Conservation (phyloP, 2,113 vertebrate genomes). For the Prochilodus magdalenae region DNA sequence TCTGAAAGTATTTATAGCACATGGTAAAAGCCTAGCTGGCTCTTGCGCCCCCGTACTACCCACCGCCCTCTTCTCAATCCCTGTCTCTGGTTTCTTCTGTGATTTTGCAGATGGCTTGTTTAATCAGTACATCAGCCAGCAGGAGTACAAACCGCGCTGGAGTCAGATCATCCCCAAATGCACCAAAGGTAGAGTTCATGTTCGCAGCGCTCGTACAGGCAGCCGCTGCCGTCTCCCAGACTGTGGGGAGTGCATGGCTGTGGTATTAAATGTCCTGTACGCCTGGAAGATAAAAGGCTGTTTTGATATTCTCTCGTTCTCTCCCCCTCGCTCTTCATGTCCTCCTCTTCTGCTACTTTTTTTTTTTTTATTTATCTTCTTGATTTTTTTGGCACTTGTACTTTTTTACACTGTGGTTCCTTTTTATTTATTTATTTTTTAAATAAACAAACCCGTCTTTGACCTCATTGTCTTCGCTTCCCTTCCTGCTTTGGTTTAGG, state of each 20-base stretch:
- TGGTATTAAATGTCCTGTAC: slow-evolving; percentile 31
- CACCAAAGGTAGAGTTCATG: slow-evolving; percentile 86
- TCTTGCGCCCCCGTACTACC: not conserved
- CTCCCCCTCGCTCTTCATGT: slow-evolving; percentile 1
- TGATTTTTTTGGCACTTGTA: no score
- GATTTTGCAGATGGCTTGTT: slow-evolving; percentile 87
- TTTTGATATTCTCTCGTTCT: slow-evolving; percentile 17
- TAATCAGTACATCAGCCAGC: slow-evolving; percentile 99
- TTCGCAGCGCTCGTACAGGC: not conserved
- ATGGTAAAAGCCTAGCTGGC: not conserved
- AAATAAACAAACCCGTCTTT: no score
- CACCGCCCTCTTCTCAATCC: not conserved
- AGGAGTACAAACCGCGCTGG: slow-evolving; percentile 98
- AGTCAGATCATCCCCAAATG: slow-evolving; percentile 98
- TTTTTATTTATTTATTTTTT: no score
- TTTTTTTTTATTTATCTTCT: not conserved
- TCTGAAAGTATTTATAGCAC: slow-evolving; percentile 14
- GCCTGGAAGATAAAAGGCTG: slow-evolving; percentile 50
- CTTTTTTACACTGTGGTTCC: not conserved
- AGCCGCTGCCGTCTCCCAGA: not conserved
- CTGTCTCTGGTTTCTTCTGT: slow-evolving; percentile 40
- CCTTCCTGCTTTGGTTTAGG: slow-evolving; percentile 70
- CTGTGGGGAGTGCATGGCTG: slow-evolving; percentile 7
- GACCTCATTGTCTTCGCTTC: not conserved
- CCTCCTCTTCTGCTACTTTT: not conserved